Base-by-base conservation (phyloP, 2,797 vertebrate genomes). In the Brachyalestes nurse region DNA sequence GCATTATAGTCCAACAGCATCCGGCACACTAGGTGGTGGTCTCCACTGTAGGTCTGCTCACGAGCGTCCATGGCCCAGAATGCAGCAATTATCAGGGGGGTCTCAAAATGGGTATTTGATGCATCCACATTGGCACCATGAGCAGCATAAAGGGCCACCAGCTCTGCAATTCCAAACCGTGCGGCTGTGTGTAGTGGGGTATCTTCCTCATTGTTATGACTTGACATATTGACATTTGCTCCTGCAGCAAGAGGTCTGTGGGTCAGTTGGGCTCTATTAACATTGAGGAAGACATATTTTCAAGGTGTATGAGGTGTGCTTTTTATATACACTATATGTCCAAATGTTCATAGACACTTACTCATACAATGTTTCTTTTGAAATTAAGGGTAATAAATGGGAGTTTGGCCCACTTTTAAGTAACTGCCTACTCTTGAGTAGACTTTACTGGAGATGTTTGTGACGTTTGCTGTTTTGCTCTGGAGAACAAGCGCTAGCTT, bases 61-160 rank as follows among this genome's bases (percentile, higher is more conserved):
- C 94, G 96, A 0, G 91, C 84, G 77, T 96, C 95, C 23, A 97
- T 95, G 6, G 97, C 90, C 97, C 97, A 99, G 88, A 96, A 99
- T 53, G 89, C 88, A 0, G 97, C 96, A 0, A 91, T 95, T 73
- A 97, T 94, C 83, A 99, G 88, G 0, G 97, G 95, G 0, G 97
- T 98, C 90, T 99, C 97, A 90, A 92, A 88, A 69, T 91, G 92
- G 13, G 94, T 88, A 5, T 99, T 98, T 80, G 90, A 58, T 0
- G 92, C 92, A 77, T 99, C 89, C 5, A 98, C 92, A 0, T 92
- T 3, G 0, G 97, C 97, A 21, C 97, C 95, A 0, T 97, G 92
- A 16, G 91, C 82, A 85, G 96, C 82, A 0, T 98, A 98, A 74
- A 99, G 95, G 53, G 92, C 93, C 72, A 93, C 94, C 1, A 98